A percentile compares a stretch with the other conserved stretches of the same genome.
Evolutionary conservation across 2,113 vertebrate species (phyloP).

Genomic region (Calyptomena viridis): DNA sequence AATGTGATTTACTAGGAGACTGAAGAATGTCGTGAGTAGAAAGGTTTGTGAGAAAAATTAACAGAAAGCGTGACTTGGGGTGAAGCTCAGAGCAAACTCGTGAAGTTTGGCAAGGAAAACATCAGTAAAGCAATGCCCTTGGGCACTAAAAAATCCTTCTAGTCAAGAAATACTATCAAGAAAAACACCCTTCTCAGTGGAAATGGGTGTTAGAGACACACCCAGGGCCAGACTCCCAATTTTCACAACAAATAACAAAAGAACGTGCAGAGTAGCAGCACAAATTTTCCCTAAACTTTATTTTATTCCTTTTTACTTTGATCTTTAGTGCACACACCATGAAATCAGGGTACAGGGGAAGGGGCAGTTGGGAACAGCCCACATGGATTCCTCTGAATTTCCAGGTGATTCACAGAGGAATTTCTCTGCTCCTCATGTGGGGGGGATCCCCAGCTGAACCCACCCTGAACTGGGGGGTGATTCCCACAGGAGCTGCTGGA

Average conservation of each 20-base stretch:
- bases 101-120: background rate
- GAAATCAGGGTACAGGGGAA: too few species aligned
- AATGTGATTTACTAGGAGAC: background rate
- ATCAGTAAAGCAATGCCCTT: background rate
- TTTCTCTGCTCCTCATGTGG: background rate
- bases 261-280: background rate
- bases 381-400: rapidly evolving
- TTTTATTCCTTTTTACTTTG: background rate
- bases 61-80: background rate
- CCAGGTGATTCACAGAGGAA: background rate
- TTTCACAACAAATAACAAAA: background rate
- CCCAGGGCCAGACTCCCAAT: background rate
- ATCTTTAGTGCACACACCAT: rapidly evolving
- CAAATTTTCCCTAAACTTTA: background rate
- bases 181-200: background rate
- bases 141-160: background rate
- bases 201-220: background rate
- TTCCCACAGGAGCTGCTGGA: background rate
- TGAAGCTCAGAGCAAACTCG: background rate
- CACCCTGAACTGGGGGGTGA: rapidly evolving
- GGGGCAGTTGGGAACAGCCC: background rate
- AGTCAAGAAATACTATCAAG: background rate
- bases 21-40: background rate
- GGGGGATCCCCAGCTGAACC: background rate
- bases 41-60: background rate